Percentiles rank a stretch among this genome's conserved stretches.
phyloP scores from a whole-genome alignment of 2,113 vertebrate species.

The Synchiropus splendidus region DNA sequence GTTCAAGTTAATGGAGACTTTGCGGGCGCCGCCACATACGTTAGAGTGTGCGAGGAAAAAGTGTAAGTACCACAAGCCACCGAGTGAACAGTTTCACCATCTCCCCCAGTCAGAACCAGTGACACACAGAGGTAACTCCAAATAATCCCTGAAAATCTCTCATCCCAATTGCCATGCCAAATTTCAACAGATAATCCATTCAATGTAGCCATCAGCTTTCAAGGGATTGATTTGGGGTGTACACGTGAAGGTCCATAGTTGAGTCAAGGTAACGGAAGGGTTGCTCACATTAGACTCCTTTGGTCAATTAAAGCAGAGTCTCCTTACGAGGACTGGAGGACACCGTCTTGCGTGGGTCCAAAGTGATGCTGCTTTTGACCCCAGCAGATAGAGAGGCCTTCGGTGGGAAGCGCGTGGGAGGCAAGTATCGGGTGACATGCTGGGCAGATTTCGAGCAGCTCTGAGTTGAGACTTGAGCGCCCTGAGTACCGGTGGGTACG shows the following conservation, averaged over 20 bases:
- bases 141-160: slow-evolving; percentile 38
- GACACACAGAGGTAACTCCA: slow-evolving; percentile 23
- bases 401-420: slow-evolving; percentile 9
- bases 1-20: too few relatives aligned
- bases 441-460: slow-evolving; percentile 9
- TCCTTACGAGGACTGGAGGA: slow-evolving; percentile 50
- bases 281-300: slow-evolving; percentile 53
- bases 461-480: neutral
- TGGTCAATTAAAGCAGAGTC: slow-evolving; percentile 54
- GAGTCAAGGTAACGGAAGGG: too few relatives aligned
- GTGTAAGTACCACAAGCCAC: slow-evolving; percentile 7
- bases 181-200: too few relatives aligned
- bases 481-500: too few relatives aligned
- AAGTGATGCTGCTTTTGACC: slow-evolving; percentile 17
- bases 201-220: slow-evolving; percentile 18
- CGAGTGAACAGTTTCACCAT: slow-evolving; percentile 17
- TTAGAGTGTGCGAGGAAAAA: too few relatives aligned
- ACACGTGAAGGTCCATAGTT: too few relatives aligned
- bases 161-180: too few relatives aligned
- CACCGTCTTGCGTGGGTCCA: slow-evolving; percentile 29
- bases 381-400: slow-evolving; percentile 11
- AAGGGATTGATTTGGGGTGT: slow-evolving; percentile 39
- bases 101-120: slow-evolving; percentile 6
- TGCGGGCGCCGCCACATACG: too few relatives aligned
- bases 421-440: slow-evolving; percentile 2